Evolutionary conservation across 2,888 invertebrate species (phyloP), one percentile per base, ranked within the genome.

Genomic region (Ceraclea dissimilis): DNA sequence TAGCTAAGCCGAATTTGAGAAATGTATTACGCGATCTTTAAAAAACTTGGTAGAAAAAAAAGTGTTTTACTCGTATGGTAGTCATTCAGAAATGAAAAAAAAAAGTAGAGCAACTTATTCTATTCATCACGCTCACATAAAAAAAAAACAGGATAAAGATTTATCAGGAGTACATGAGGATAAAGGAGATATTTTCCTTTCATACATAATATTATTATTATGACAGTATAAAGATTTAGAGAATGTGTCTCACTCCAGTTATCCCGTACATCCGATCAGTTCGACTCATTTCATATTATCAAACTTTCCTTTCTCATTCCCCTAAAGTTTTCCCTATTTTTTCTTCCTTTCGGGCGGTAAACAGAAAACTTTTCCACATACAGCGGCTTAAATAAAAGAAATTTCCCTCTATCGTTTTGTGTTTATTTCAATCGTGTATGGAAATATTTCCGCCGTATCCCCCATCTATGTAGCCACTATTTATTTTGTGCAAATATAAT

Each of bases 241-340:
- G 20, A 49, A 56, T 43, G 49, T 49, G 52, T 56, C 52, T 56
- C 56, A 49, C 44, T 48, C 52, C 18, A 20, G 49, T 51, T 54
- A 46, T 33, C 17, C 26, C 51, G 51, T 39, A 49, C 57, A 54
- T 54, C 57, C 57, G 58, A 61, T 61, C 59, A 53, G 54, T 61
- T 50, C 61, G 55, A 54, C 59, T 61, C 59, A 59, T 59, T 61
- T 61, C 59, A 55, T 56, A 39, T 39, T 39, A 55, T 55, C 26
- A 60, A 60, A 57, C 52, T 60, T 57, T 39, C 39, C 39, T 39
- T 16, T 39, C 16, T 39, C 39, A 39, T 52, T 22, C 53, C 53
- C 34, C 44, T n/a, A 16, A 13, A 39, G 39, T 26, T 18, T 48
- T 16, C 53, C 48, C 34, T 52, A n/a, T 51, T 57, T 60, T 56